Base-by-base conservation (phyloP, 2,888 invertebrate species). In the Apotomis turbidana region DNA sequence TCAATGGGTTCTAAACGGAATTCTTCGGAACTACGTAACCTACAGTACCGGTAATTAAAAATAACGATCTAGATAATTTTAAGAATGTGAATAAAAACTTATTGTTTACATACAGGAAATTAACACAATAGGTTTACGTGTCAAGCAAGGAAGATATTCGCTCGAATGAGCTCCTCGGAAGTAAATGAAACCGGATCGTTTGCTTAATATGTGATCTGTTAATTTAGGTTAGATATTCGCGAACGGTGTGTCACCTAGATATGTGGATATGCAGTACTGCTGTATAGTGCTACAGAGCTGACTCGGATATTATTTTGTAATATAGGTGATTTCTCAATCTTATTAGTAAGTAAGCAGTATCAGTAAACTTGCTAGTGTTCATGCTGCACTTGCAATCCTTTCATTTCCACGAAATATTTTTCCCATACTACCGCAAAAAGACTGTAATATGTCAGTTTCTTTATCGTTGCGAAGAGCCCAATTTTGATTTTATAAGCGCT, bases 81-180 rank as follows among this genome's bases (percentile, higher is more conserved):
- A 76, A 81, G 81, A 83, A 83, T 80, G 77, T 76, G 77, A 78
- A 71, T 76, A 77, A 76, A 71, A 73, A 76, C 70, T 78, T 77
- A 83, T 83, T 84, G 81, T 85, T 81, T 75, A 74, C 71, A 79
- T 79, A 75, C 77, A 81, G 80, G 80, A 83, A 82, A 76, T 75
- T 73, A 78, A 80, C 82, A 87, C 84, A 87, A 86, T 84, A 80
- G 82, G 73, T 76, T 80, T 68, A 79, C 79, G 76, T 77, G 78
- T 71, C 77, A 77, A 76, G 77, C 73, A 75, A 71, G 74, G 76
- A 78, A 70, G 71, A 66, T 75, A 76, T 73, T 80, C 78, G 79
- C 72, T 77, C 75, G 78, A 51, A 51, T 57, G n/a, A 49, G 57
- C 46, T 49, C 12, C 8, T 15, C 52, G 63, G 44, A 52, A 58